A percentile compares a stretch with the other conserved stretches of the same genome.
Conservation (phyloP, 2,113 vertebrate species). For the Neoarius graeffei region DNA sequence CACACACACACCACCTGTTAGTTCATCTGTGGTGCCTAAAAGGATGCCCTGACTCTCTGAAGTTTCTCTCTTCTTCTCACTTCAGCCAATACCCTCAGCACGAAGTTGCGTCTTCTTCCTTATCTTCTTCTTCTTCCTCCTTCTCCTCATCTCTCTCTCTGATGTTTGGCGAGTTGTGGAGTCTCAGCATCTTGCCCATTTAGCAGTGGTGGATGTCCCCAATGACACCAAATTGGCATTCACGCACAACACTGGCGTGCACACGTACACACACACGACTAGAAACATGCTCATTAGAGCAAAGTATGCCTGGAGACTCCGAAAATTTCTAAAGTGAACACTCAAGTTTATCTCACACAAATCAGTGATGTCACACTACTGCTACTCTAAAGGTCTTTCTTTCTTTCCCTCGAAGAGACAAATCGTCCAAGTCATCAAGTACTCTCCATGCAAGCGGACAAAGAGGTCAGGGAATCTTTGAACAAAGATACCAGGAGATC, state of each 20-base stretch:
- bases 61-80: conserved; percentile 53
- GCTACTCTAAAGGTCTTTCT: not conserved
- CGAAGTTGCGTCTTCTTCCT: conserved; percentile 14
- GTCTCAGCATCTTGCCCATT: conserved; percentile 70
- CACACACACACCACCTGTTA: conserved; percentile 75
- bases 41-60: conserved; percentile 72
- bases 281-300: conserved; percentile 66
- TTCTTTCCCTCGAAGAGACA: not conserved
- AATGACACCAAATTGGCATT: conserved; percentile 65
- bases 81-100: conserved; percentile 26
- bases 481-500: not conserved
- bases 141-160: conserved; percentile 60
- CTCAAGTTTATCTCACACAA: conserved; percentile 34
- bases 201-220: conserved; percentile 66
- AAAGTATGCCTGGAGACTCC: conserved; percentile 71
- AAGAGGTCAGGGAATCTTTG: not conserved
- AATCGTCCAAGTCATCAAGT: not conserved
- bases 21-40: conserved; percentile 68
- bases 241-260: conserved; percentile 44
- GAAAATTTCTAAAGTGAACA: conserved; percentile 54
- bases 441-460: not conserved
- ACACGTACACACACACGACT: conserved; percentile 39
- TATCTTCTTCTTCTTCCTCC: conserved; percentile 26
- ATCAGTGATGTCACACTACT: not conserved
- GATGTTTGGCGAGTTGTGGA: conserved; percentile 62